Evolutionary conservation across 2,797 vertebrate genomes (phyloP), one percentile per base, ranked within the genome.

Genomic region (Spinus olivaceus): DNA sequence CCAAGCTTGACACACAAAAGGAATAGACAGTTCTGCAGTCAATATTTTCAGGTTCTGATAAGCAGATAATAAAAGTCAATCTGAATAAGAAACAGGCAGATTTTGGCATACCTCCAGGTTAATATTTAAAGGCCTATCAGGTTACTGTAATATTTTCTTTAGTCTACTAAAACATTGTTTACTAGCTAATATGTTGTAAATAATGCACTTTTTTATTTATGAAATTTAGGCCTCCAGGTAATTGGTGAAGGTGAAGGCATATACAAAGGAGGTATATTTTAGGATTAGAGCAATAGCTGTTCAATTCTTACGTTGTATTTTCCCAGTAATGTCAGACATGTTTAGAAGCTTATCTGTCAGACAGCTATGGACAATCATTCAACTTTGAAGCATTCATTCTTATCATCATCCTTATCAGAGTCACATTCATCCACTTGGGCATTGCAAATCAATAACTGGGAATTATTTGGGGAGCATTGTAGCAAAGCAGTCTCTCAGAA

Each of bases 361-460:
- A 53, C 44, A 74, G 35, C 54, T 92, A 10, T 60, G 50, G 72
- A 89, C 50, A 94, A 78, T 84, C 86, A 67, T 82, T 94, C 67
- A 54, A 39, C 42, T 93, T 74, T 67, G 63, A 94, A 83, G 41
- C 14, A 4, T 73, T 91, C 37, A 17, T 81, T 47, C 59, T 91
- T 93, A 91, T 81, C 66, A 57, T 78, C 46, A 25, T 79, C 49
- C 63, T 86, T 91, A 89, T 86, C 70, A 50, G 72, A 73, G 37
- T 44, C 69, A 66, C 54, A 39, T 69, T 95, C n/a, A 47, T 83
- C 50, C 8, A 3, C 46, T 42, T 90, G 56, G 51, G 81, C 37
- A 63, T 27, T 77, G 70, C n/a, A 81, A 86, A 92, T 95, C 92
- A 86, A 66, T 95, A 94, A 69, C 59, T 67, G 25, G 33, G 59